Evolutionary conservation across 2,797 vertebrate species (phyloP), one percentile per base, ranked within the genome.

Genomic region (Rousettus madagascariensis): DNA sequence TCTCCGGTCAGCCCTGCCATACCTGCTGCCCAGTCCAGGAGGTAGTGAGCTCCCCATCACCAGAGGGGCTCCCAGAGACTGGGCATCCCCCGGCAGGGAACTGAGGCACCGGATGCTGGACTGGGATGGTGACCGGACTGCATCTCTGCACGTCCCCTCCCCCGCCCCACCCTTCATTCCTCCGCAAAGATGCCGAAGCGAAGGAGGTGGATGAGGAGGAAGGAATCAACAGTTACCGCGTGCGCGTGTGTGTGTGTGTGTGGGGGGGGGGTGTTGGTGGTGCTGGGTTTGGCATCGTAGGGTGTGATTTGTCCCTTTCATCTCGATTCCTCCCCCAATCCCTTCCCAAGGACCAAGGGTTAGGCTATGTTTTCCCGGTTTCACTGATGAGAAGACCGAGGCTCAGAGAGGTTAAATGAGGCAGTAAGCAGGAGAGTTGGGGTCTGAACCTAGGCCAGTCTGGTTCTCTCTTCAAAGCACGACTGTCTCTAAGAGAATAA

Each of bases 381-480:
- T 77, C 20, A 28, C 53, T 28, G 68, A 87, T 55, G 68, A 87
- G 30, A 13, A 77, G 55, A 55, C 36, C 38, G 74, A 63, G 83
- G 43, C 69, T 75, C 30, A 69, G n/a, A 75, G 51, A 63, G 9
- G 12, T 12, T 80, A 63, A 79, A n/a, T 6, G 28, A 90, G 16
- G 41, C 2, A 33, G 9, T 22, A 89, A 92, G 38, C 10, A 28
- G 5, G 8, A 19, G 55, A 38, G 61, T 2, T 1, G 2, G 12
- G 11, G 4, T 69, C 57, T 71, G 38, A 86, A 53, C 28, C 24
- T 17, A 5, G 65, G 6, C 26, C 36, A 3, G 38, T 36, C 15
- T 69, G 82, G 9, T 38, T 28, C 33, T 83, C 57, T 43, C n/a
- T 41, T 12, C 7, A 49, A 55, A 78, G 43, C 9, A 6, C 0